Conservation (phyloP, 2,888 invertebrate genomes). For the Tenthredo amoena region DNA sequence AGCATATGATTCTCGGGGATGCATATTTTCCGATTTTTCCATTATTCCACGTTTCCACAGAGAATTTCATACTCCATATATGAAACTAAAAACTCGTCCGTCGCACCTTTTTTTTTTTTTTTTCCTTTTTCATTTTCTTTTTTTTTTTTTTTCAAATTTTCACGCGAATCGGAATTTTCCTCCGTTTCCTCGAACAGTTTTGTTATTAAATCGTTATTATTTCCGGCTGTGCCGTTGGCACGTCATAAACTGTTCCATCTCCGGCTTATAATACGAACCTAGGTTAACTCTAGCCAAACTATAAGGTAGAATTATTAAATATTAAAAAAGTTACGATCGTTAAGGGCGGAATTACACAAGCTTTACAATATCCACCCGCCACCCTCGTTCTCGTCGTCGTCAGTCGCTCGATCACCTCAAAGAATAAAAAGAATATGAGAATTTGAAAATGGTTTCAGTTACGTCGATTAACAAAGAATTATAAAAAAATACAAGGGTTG, state of each 20-base stretch:
- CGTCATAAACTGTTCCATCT: slow-evolving; percentile 16
- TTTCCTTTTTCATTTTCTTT: not conserved
- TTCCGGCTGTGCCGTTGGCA: slow-evolving; percentile 6
- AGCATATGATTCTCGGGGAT: too few species aligned
- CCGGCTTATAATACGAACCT: not conserved
- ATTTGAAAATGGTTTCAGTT: not conserved
- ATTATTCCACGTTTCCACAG: too few species aligned
- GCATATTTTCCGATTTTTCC: too few species aligned
- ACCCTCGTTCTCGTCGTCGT: not conserved
- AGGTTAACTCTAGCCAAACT: not conserved
- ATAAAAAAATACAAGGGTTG: not conserved
- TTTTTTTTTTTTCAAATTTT: not conserved
- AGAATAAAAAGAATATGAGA: not conserved
- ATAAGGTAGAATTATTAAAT: slow-evolving; percentile 7
- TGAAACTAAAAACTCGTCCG: too few species aligned
- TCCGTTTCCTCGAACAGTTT: not conserved
- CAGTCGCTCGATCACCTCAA: not conserved
- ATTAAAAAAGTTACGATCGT: slow-evolving; percentile 41
- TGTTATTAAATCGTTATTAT: slow-evolving; percentile 29
- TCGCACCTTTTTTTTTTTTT: not conserved
- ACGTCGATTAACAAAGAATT: not conserved
- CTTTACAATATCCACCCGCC: not conserved
- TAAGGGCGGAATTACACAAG: slow-evolving; percentile 10
- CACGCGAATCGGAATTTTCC: not conserved
- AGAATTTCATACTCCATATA: too few species aligned